A percentile compares a stretch with the other conserved stretches of the same genome.
Conservation (phyloP, 2,888 invertebrate genomes). For the Protophormia terraenovae region DNA sequence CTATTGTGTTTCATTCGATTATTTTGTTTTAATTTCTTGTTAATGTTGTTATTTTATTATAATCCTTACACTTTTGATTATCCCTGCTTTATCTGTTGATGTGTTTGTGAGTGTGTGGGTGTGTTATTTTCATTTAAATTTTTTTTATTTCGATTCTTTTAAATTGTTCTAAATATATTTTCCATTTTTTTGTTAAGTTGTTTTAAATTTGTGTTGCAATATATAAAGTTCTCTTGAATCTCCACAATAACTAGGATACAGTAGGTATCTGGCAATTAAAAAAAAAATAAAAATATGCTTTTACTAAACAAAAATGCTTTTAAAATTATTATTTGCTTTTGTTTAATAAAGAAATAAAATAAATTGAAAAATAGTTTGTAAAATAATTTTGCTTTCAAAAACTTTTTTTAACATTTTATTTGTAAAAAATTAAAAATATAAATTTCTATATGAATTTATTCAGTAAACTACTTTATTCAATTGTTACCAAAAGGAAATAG, state of each 20-base stretch:
- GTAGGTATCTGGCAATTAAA: slow-evolving; percentile 43
- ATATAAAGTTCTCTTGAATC: background rate
- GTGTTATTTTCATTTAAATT: background rate
- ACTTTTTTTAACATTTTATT: no score
- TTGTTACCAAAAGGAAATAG: no score
- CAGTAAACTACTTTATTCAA: no score
- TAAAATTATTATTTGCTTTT: background rate
- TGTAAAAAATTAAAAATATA: no score
- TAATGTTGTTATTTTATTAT: slow-evolving; percentile 2
- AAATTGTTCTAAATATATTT: background rate
- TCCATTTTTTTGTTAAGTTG: background rate
- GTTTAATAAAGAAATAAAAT: no score
- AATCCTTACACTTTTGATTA: background rate
- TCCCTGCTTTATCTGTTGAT: background rate
- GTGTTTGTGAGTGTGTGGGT: background rate
- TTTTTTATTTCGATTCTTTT: background rate
- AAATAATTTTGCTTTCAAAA: background rate
- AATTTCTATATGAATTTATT: no score
- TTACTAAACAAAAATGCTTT: background rate
- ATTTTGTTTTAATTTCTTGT: background rate
- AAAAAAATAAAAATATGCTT: background rate
- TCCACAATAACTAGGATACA: slow-evolving; percentile 30
- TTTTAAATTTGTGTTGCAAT: background rate
- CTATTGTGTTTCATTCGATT: background rate
- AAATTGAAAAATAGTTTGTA: background rate